Percentiles rank a stretch among this genome's conserved stretches.
These are phyloP conservation scores for Lordiphosa stackelbergi DNA, from an alignment of 1,140 invertebrate genomes.

Conservation along the genomic window DNA sequence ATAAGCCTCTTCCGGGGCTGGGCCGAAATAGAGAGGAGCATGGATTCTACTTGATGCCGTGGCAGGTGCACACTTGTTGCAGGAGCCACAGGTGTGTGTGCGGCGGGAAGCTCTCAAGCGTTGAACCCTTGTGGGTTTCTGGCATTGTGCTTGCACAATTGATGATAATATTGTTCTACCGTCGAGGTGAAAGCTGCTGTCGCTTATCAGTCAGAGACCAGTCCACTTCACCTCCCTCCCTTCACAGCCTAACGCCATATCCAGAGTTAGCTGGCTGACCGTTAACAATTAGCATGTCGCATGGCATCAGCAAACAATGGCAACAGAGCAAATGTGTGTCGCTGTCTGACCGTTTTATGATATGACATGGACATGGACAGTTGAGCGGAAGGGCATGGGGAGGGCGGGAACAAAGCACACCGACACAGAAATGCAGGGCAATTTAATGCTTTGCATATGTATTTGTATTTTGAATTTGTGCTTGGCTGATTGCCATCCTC, in stretches of 20 bases:
- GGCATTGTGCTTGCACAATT: constrained; percentile 12
- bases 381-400: background rate
- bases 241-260: background rate
- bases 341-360: constrained; percentile 20
- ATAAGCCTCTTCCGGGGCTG: constrained; percentile 59
- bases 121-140: background rate
- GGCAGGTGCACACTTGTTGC: constrained; percentile 33
- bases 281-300: constrained; percentile 54
- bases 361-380: constrained; percentile 4
- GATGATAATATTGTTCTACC: background rate
- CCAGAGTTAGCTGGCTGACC: constrained; percentile 18
- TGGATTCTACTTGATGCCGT: no score
- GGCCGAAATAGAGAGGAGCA: constrained; percentile 1
- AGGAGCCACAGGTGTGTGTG: constrained; percentile 10
- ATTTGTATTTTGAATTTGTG: background rate
- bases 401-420: background rate
- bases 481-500: background rate
- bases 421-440: constrained; percentile 1
- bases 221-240: background rate
- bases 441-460: constrained; percentile 6
- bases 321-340: constrained; percentile 24
- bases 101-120: constrained; percentile 1
- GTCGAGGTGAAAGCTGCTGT: constrained; percentile 3
- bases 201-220: constrained; percentile 1
- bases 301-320: constrained; percentile 31